Evolutionary conservation across 1,140 invertebrate species (phyloP).

Genomic region (Palaemon carinicauda): DNA sequence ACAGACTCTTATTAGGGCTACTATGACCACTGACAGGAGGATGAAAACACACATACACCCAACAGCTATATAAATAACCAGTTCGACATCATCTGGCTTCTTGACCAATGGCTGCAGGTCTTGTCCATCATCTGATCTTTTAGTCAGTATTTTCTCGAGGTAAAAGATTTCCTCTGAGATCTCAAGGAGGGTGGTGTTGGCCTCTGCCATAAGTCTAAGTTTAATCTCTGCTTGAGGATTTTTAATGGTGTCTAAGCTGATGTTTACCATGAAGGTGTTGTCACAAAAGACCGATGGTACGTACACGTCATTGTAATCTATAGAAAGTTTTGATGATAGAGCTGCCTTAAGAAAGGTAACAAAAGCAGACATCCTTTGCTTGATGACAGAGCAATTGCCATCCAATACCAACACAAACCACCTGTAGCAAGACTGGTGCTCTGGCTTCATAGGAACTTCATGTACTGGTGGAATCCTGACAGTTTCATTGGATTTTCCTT

Average conservation of each 20-base stretch:
- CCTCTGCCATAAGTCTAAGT: slow-evolving; percentile 48
- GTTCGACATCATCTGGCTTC: slow-evolving; percentile 49
- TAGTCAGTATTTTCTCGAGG: slow-evolving; percentile 56
- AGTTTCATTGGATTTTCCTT: neutral
- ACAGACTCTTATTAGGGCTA: slow-evolving; percentile 53
- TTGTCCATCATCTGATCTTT: slow-evolving; percentile 11
- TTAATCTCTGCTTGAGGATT: slow-evolving; percentile 45
- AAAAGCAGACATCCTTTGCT: slow-evolving; percentile 55
- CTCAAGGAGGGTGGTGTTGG: slow-evolving; percentile 58
- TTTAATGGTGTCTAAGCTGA: slow-evolving; percentile 46
- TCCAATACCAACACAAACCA: slow-evolving; percentile 58
- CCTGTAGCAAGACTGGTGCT: slow-evolving; percentile 6
- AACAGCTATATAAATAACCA: slow-evolving; percentile 57
- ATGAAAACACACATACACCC: slow-evolving; percentile 58
- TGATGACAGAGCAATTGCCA: slow-evolving; percentile 58
- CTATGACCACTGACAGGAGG: slow-evolving; percentile 49
- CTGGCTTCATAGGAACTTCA: neutral
- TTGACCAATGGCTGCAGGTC: slow-evolving; percentile 16
- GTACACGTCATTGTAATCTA: slow-evolving; percentile 50
- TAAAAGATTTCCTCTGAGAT: slow-evolving; percentile 59
- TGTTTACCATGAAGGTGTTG: slow-evolving; percentile 59
- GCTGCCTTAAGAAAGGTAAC: slow-evolving; percentile 58
- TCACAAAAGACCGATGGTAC: slow-evolving; percentile 57
- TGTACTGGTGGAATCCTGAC: neutral
- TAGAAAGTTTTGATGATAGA: slow-evolving; percentile 41